phyloP scores from a whole-genome alignment of 2,797 vertebrate genomes.

The Cossypha dichroa region DNA sequence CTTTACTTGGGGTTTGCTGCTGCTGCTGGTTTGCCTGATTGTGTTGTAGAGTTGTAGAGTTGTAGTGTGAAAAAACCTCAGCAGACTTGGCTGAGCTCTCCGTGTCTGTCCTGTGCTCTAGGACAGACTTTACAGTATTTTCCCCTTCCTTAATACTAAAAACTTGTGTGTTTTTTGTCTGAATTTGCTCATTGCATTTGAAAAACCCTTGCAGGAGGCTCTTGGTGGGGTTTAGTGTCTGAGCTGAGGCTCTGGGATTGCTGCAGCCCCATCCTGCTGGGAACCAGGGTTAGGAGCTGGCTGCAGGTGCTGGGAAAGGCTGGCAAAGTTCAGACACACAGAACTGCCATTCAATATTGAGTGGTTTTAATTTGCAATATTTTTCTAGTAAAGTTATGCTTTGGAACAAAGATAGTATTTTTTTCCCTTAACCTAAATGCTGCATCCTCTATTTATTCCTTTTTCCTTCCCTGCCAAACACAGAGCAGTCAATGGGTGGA shows the following conservation, averaged over 20 bases:
- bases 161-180: neutral
- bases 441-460: slow-evolving; percentile 21
- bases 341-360: neutral
- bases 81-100: neutral
- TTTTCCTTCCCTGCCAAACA: slow-evolving; percentile 7
- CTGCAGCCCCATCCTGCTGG: neutral
- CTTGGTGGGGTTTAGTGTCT: neutral
- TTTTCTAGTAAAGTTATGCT: neutral
- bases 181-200: rapidly evolving
- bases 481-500: slow-evolving; percentile 46
- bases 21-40: neutral
- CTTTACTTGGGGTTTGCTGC: neutral
- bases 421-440: neutral
- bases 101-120: neutral
- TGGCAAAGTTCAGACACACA: neutral
- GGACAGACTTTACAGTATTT: neutral
- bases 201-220: neutral
- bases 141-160: neutral
- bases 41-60: neutral
- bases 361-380: neutral
- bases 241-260: neutral
- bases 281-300: neutral
- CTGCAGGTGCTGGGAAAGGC: neutral
- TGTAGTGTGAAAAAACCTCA: neutral
- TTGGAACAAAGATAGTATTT: neutral